These are phyloP conservation scores for Macrobrachium nipponense DNA, from an alignment of 1,140 invertebrate genomes.

Conservation along the genomic window DNA sequence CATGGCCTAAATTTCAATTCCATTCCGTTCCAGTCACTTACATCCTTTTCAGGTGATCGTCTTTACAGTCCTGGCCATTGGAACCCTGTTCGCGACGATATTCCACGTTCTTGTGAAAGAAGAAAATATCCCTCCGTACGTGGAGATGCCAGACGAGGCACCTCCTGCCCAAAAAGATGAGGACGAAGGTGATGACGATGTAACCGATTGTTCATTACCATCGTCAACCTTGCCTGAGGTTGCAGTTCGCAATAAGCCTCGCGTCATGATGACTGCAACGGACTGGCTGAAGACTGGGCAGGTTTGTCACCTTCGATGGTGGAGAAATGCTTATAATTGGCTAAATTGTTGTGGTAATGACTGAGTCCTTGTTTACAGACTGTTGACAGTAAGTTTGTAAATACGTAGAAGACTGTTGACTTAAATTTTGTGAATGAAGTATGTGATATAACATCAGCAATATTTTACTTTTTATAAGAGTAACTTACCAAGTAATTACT, in stretches of 20 bases:
- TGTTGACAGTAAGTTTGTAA: too few relatives aligned
- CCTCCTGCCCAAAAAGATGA: too few relatives aligned
- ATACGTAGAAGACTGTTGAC: too few relatives aligned
- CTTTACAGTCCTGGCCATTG: constrained; percentile 79
- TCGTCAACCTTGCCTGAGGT: not conserved
- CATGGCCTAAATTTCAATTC: not conserved
- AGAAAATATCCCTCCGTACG: constrained; percentile 62
- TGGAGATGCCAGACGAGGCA: not conserved
- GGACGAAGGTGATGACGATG: not conserved
- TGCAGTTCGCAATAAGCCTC: not conserved
- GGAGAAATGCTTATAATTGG: too few relatives aligned
- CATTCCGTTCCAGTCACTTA: not conserved
- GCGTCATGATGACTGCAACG: constrained; percentile 23
- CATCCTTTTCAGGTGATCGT: constrained; percentile 77
- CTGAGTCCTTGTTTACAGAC: too few relatives aligned
- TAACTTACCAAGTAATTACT: too few relatives aligned
- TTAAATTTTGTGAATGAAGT: too few relatives aligned
- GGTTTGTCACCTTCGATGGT: not conserved
- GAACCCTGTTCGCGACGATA: constrained; percentile 78
- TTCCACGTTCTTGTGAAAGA: constrained; percentile 78
- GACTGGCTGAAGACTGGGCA: constrained; percentile 40
- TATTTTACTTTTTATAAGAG: too few relatives aligned
- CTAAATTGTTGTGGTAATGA: too few relatives aligned
- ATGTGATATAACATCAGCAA: too few relatives aligned
- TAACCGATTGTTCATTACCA: not conserved